Percentiles rank a stretch among this genome's conserved stretches.
These are phyloP conservation scores for Lasioglossum pauxillum DNA, from an alignment of 2,888 invertebrate genomes.

Conservation along the genomic window DNA sequence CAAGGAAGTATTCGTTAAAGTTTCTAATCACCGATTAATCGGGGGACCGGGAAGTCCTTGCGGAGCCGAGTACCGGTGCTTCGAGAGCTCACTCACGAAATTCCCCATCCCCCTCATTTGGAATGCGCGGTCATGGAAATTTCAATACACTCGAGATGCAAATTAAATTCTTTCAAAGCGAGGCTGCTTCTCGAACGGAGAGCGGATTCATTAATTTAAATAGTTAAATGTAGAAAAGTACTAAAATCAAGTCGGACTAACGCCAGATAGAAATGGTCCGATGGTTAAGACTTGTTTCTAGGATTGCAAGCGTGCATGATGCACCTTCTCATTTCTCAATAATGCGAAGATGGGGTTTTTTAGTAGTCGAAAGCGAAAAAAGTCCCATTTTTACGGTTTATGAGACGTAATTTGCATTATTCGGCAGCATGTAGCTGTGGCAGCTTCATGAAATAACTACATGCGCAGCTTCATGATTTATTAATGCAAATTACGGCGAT, in stretches of 20 bases:
- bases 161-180: background rate
- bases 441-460: no score
- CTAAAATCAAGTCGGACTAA: background rate
- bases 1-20: conserved; percentile 55
- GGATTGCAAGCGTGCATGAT: no score
- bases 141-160: background rate
- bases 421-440: no score
- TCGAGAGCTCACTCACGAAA: background rate
- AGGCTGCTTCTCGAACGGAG: background rate
- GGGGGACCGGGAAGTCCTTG: background rate
- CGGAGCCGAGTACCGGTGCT: background rate
- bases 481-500: no score
- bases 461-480: no score
- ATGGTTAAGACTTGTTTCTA: background rate
- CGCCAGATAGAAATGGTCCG: background rate
- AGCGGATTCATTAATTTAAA: background rate
- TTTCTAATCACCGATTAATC: conserved; percentile 31
- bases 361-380: no score
- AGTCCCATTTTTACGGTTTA: no score
- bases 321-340: no score
- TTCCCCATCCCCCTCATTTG: background rate
- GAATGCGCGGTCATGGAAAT: background rate
- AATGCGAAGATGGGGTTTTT: no score
- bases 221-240: background rate
- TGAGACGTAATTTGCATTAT: no score